Conservation (phyloP, 2,797 vertebrate genomes). For the Pachyuromys duprasi region DNA sequence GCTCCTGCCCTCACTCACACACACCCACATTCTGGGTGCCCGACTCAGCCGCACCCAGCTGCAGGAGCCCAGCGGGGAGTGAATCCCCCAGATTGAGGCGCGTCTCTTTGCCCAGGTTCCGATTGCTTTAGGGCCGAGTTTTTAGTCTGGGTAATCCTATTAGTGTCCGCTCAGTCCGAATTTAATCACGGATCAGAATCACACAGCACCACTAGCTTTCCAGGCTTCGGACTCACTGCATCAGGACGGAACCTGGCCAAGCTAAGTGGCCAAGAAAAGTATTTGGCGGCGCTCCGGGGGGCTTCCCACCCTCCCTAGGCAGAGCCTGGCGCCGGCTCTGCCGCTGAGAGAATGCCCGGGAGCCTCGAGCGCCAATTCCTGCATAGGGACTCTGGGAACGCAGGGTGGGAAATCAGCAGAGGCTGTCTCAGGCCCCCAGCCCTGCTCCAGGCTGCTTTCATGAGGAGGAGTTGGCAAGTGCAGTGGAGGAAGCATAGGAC, state of each 20-base stretch:
- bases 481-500: constrained; percentile 38
- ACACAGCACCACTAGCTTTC: constrained; percentile 73
- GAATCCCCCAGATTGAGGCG: constrained; percentile 59
- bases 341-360: not conserved
- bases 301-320: constrained; percentile 70
- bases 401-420: constrained; percentile 39
- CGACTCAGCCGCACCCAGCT: constrained; percentile 49
- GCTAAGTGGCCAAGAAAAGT: constrained; percentile 73
- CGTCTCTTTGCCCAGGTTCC: constrained; percentile 74
- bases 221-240: constrained; percentile 70
- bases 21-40: constrained; percentile 40
- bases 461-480: constrained; percentile 56
- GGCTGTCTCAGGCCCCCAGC: constrained; percentile 35
- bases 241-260: constrained; percentile 35
- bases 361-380: constrained; percentile 24
- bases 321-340: constrained; percentile 24
- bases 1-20: constrained; percentile 24
- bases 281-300: constrained; percentile 75
- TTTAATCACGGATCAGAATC: constrained; percentile 81
- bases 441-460: constrained; percentile 45
- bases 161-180: constrained; percentile 81
- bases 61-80: not conserved
- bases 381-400: not conserved
- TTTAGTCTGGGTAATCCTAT: constrained; percentile 83
- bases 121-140: constrained; percentile 76